These are phyloP conservation scores for Oceanodroma tethys DNA, from an alignment of 2,113 vertebrate species.

Conservation along the genomic window DNA sequence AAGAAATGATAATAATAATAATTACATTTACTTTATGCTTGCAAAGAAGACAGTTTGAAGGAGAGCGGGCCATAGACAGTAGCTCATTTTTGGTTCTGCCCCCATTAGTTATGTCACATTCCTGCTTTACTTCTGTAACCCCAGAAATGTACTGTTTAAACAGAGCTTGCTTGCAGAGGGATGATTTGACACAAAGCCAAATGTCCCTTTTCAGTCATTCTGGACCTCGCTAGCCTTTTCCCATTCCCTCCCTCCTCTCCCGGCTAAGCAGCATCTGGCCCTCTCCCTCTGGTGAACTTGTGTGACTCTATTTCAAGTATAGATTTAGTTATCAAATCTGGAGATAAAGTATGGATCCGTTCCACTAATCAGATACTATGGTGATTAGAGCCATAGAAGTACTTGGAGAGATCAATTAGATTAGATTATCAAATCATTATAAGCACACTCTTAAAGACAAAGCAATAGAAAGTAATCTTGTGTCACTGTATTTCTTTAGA, in stretches of 20 bases:
- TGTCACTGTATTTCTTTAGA: conserved; percentile 18
- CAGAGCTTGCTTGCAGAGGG: background rate
- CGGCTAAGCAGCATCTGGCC: background rate
- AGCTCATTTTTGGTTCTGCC: conserved; percentile 10
- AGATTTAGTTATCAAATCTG: conserved; percentile 66
- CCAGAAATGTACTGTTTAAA: background rate
- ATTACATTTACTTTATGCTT: conserved; percentile 28
- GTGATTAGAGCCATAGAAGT: conserved; percentile 50
- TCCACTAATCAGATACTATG: conserved; percentile 41
- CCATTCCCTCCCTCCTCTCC: background rate
- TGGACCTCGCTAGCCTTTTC: background rate
- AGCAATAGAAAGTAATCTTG: conserved; percentile 48
- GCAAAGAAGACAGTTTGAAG: background rate
- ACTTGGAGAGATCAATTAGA: conserved; percentile 50
- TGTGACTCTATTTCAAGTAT: conserved; percentile 54
- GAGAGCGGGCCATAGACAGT: background rate
- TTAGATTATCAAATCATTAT: conserved; percentile 61
- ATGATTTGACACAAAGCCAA: background rate
- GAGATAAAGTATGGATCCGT: conserved; percentile 62
- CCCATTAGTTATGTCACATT: background rate
- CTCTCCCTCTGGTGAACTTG: conserved; percentile 15
- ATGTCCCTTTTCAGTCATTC: background rate
- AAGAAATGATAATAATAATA: background rate
- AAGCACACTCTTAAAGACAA: conserved; percentile 51
- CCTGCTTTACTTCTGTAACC: background rate